Evolutionary conservation across 1,140 invertebrate genomes (phyloP), one percentile per base, ranked within the genome.

Genomic region (Papilio xuthus): DNA sequence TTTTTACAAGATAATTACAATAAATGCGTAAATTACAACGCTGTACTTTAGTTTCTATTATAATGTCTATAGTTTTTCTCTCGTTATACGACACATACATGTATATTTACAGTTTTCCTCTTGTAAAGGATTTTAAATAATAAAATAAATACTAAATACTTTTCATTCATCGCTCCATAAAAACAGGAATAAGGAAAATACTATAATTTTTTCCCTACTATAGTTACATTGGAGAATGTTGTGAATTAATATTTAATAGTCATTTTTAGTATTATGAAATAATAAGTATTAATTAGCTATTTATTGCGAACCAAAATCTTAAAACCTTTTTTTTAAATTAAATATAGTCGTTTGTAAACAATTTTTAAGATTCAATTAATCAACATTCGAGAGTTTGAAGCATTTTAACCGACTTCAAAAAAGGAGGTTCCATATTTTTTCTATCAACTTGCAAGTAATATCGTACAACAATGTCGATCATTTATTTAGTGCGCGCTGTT

Each of bases 21-120:
- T 82, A 82, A 82, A 82, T 85, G 80, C 81, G 75, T 83, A 60
- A 60, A 42, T 75, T 41, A 53, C 9, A 77, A 81, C 80, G 80
- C 80, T 81, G 80, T 81, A 81, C 77, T 81, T 81, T 42, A 79
- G 50, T 74, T 79, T 79, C 74, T 76, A 71, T 81, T 81, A 81
- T 41, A 81, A 81, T 81, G 67, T 81, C 67, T 76, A 76, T 75
- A 78, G 72, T 63, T 44, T 75, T 79, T 79, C 50, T 77, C 77
- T 76, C 37, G 28, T 69, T 26, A 77, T 56, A 79, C 70, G 73
- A 77, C 77, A 80, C 78, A 82, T 80, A 78, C 69, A 80, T 77
- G 70, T 79, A 80, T 80, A 80, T 78, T 78, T 80, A 82, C 81
- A 81, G 26, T 77, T n/a, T 42, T 71, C 78, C 74, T 78, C 70